Conservation (phyloP, 2,113 vertebrate species). For the Sclerurus mexicanus region DNA sequence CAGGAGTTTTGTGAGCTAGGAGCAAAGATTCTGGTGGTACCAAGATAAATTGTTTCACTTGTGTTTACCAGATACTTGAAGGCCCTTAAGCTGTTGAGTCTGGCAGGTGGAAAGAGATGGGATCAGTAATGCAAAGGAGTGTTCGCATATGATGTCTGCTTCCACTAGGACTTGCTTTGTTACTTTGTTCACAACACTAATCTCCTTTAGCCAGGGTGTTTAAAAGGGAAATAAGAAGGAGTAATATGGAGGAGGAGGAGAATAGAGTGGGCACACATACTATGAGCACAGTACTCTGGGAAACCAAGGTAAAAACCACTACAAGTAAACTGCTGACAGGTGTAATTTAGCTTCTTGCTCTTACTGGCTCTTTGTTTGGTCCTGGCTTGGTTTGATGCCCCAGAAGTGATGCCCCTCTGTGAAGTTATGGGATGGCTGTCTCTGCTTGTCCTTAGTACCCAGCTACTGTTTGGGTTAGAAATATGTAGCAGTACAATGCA, state of each 20-base stretch:
- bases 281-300: neutral
- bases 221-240: neutral
- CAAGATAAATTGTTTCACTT: neutral
- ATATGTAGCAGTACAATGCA: neutral
- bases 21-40: neutral
- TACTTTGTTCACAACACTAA: neutral
- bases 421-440: neutral
- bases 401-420: neutral
- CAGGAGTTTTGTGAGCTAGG: neutral
- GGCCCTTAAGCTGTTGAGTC: neutral
- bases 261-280: neutral
- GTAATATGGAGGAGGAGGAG: neutral
- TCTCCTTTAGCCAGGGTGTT: neutral
- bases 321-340: neutral
- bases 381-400: neutral
- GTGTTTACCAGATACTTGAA: neutral
- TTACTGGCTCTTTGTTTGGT: neutral
- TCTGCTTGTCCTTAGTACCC: neutral
- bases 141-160: neutral
- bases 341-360: neutral
- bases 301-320: neutral
- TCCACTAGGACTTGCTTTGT: neutral
- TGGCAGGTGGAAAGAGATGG: neutral
- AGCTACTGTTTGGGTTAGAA: neutral
- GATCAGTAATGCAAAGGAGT: neutral